Evolutionary conservation across 2,113 vertebrate species (phyloP).

Genomic region (Corythoichthys haematopterus): DNA sequence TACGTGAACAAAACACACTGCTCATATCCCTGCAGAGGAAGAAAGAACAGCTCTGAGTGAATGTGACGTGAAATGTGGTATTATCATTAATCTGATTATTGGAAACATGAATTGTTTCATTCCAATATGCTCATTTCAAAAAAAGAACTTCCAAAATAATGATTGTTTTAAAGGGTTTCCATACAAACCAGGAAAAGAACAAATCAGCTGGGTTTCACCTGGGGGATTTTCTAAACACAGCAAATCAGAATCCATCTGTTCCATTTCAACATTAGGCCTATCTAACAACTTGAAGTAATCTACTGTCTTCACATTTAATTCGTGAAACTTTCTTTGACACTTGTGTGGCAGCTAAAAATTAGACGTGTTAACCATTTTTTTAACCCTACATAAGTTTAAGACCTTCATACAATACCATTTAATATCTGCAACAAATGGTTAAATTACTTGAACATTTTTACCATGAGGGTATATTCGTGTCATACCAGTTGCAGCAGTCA

Average conservation of each 20-base stretch:
- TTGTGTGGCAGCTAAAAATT: not conserved
- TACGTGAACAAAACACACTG: conserved; percentile 1
- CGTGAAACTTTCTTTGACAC: not conserved
- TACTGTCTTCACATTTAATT: too few species aligned
- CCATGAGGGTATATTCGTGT: not conserved
- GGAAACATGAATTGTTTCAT: not conserved
- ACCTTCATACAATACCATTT: not conserved
- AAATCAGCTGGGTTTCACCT: not conserved
- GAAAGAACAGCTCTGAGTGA: not conserved
- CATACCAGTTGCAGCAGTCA: not conserved
- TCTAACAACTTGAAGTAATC: too few species aligned
- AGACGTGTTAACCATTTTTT: not conserved
- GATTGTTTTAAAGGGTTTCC: too few species aligned
- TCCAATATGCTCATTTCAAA: not conserved
- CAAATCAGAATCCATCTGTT: not conserved
- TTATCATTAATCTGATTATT: not conserved
- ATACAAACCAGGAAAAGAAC: not conserved
- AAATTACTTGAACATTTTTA: not conserved
- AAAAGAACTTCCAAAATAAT: not conserved
- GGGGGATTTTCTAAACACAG: not conserved
- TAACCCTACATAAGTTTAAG: not conserved
- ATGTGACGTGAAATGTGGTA: not conserved
- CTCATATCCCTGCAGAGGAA: not conserved
- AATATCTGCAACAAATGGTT: not conserved
- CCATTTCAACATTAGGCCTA: not conserved